A percentile compares a stretch with the other conserved stretches of the same genome.
Evolutionary conservation across 2,888 invertebrate species (phyloP).

Genomic region (Ichneumoninae sp.): DNA sequence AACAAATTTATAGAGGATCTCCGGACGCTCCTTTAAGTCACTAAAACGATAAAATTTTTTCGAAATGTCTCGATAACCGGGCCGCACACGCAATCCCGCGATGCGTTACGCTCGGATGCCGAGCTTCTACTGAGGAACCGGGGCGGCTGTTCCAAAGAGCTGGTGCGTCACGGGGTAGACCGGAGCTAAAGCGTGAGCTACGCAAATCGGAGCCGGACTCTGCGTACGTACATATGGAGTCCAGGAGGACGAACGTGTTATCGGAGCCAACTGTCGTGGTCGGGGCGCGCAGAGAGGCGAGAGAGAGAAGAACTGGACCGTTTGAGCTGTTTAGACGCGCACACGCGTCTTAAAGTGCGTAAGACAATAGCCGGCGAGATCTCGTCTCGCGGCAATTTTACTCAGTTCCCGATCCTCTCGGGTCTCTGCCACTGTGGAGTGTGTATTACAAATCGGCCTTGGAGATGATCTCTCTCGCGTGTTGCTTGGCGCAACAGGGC

Average conservation of each 20-base stretch:
- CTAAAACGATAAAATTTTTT: background rate
- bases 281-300: constrained; percentile 20
- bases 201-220: constrained; percentile 54
- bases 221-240: constrained; percentile 28
- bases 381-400: constrained; percentile 34
- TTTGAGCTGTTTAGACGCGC: constrained; percentile 42
- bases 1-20: background rate
- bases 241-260: constrained; percentile 50
- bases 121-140: constrained; percentile 50
- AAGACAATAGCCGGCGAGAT: constrained; percentile 58
- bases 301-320: constrained; percentile 56
- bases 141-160: constrained; percentile 1
- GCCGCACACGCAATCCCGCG: background rate
- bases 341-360: constrained; percentile 56
- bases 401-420: constrained; percentile 43
- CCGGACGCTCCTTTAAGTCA: background rate
- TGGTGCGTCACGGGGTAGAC: constrained; percentile 6
- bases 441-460: constrained; percentile 69
- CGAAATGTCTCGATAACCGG: background rate
- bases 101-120: constrained; percentile 40
- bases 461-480: constrained; percentile 63
- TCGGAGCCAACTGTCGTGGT: constrained; percentile 67
- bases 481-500: constrained; percentile 47
- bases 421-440: constrained; percentile 62
- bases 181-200: constrained; percentile 39